These are phyloP conservation scores for Xylocopa sonorina DNA, from an alignment of 1,140 invertebrate genomes.

Conservation along the genomic window DNA sequence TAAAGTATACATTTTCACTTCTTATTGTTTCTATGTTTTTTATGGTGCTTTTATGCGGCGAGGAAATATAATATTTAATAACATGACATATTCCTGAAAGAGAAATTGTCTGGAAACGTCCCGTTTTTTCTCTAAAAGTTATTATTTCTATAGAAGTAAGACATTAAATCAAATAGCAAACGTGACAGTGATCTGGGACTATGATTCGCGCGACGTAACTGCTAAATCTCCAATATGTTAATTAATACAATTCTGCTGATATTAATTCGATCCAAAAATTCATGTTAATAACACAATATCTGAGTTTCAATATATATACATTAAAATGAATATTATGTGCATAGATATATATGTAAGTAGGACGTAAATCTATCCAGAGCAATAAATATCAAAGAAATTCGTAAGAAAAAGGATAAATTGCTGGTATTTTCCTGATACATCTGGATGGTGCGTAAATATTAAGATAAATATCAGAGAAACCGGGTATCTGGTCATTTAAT, in stretches of 20 bases:
- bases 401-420: not conserved
- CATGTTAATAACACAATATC: no score
- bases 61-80: no score
- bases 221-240: not conserved
- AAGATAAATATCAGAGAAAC: not conserved
- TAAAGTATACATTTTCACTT: no score
- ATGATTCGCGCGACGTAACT: not conserved
- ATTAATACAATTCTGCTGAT: no score
- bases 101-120: not conserved
- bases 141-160: no score
- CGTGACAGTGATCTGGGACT: constrained; percentile 2
- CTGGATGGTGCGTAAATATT: not conserved
- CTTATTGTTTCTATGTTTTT: no score
- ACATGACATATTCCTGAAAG: not conserved
- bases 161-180: not conserved
- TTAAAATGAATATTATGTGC: no score
- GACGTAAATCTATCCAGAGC: not conserved
- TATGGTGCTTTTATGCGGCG: no score
- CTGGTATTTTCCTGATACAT: not conserved
- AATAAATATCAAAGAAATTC: not conserved
- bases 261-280: no score
- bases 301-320: no score
- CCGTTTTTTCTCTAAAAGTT: no score
- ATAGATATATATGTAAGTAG: no score
- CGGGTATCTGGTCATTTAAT: not conserved